Conservation (phyloP, 2,113 vertebrate genomes). For the Ibidorhyncha struthersii region DNA sequence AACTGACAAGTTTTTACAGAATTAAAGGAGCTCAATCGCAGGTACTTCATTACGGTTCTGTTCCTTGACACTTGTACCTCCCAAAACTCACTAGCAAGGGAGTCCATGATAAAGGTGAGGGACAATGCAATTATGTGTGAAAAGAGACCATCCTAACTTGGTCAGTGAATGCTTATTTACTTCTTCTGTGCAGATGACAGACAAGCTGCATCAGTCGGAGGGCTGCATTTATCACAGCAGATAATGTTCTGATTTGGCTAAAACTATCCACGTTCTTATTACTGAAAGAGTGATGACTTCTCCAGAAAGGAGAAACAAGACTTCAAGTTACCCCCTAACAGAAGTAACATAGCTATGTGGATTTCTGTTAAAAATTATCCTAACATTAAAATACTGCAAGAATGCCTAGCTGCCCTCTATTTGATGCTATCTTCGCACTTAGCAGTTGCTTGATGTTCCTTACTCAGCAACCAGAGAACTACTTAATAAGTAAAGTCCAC, state of each 20-base stretch:
- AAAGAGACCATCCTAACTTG: conserved; percentile 61
- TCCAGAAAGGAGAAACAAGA: not conserved
- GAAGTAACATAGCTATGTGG: not conserved
- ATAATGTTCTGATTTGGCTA: not conserved
- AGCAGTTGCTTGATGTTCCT: not conserved
- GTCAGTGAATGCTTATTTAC: conserved; percentile 77
- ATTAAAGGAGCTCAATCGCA: conserved; percentile 69
- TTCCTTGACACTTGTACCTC: conserved; percentile 74
- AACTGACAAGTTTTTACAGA: conserved; percentile 78
- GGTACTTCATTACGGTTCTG: conserved; percentile 77
- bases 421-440: not conserved
- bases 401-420: not conserved
- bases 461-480: not conserved
- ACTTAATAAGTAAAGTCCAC: not conserved
- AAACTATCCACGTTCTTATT: not conserved
- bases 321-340: not conserved
- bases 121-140: conserved; percentile 71
- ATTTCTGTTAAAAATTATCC: not conserved
- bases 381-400: not conserved
- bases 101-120: conserved; percentile 65
- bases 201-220: conserved; percentile 71
- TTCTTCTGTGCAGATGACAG: conserved; percentile 74
- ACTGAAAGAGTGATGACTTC: not conserved
- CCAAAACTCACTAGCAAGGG: conserved; percentile 66
- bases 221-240: conserved; percentile 66